phyloP scores from a whole-genome alignment of 2,797 vertebrate genomes.

The Valencia hispanica region DNA sequence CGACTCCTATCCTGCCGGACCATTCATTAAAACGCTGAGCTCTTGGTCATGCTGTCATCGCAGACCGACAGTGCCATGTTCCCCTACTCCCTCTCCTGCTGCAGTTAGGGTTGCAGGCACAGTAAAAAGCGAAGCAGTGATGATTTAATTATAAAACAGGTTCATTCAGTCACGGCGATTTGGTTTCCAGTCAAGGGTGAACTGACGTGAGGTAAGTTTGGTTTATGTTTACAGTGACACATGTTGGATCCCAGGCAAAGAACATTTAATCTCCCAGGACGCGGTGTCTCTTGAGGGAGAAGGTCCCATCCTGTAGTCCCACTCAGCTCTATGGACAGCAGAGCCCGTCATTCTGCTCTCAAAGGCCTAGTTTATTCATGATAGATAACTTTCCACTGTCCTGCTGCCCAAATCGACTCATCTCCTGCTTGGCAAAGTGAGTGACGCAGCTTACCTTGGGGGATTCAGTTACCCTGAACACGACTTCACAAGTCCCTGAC shows the following conservation, averaged over 20 bases:
- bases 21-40: constrained; percentile 79
- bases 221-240: constrained; percentile 85
- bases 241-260: constrained; percentile 77
- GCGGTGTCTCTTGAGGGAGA: constrained; percentile 53
- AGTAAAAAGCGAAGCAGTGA: constrained; percentile 87
- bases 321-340: constrained; percentile 22
- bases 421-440: constrained; percentile 78
- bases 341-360: constrained; percentile 48
- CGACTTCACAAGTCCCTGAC: constrained; percentile 77
- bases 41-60: constrained; percentile 82
- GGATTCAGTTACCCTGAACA: constrained; percentile 85
- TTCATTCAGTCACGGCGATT: constrained; percentile 88
- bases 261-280: constrained; percentile 89
- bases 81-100: constrained; percentile 77
- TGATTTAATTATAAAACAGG: constrained; percentile 97
- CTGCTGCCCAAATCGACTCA: constrained; percentile 50
- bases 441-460: constrained; percentile 79
- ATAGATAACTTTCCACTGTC: constrained; percentile 71
- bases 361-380: constrained; percentile 82
- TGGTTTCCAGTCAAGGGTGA: constrained; percentile 88
- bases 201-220: constrained; percentile 71
- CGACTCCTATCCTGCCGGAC: constrained; percentile 47
- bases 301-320: constrained; percentile 40
- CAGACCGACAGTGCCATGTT: constrained; percentile 68
- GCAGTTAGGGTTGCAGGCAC: constrained; percentile 86